A percentile compares a stretch with the other conserved stretches of the same genome.
Evolutionary conservation across 2,113 vertebrate genomes (phyloP).

Genomic region (Cyphomyrus discorhynchus): DNA sequence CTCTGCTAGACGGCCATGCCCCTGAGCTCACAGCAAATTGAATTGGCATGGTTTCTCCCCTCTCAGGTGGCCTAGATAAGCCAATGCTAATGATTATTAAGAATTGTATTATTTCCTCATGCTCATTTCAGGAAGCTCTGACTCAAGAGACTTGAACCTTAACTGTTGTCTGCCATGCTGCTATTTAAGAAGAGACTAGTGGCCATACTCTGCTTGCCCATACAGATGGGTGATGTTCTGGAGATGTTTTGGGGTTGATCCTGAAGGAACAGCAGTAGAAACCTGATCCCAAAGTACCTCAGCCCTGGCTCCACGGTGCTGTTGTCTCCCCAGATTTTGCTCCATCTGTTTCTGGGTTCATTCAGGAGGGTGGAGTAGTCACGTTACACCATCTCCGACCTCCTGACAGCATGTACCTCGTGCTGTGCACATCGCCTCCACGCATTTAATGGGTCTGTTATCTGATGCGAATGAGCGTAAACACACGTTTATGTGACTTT

Average conservation of each 20-base stretch:
- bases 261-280: neutral
- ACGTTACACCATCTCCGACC: neutral
- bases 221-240: neutral
- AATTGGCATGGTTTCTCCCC: neutral
- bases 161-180: neutral
- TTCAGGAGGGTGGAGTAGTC: neutral
- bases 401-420: neutral
- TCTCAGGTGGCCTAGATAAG: neutral
- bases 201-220: neutral
- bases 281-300: neutral
- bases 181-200: neutral
- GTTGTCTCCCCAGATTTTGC: neutral
- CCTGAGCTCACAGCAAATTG: neutral
- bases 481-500: neutral
- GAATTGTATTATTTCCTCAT: neutral
- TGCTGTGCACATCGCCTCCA: neutral
- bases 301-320: neutral
- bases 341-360: neutral
- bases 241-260: neutral
- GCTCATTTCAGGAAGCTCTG: neutral
- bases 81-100: neutral
- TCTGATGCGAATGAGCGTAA: neutral
- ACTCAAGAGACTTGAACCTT: neutral
- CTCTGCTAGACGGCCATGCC: neutral
- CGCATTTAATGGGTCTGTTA: neutral